phyloP scores from a whole-genome alignment of 2,113 vertebrate species.

The Abramis brama region DNA sequence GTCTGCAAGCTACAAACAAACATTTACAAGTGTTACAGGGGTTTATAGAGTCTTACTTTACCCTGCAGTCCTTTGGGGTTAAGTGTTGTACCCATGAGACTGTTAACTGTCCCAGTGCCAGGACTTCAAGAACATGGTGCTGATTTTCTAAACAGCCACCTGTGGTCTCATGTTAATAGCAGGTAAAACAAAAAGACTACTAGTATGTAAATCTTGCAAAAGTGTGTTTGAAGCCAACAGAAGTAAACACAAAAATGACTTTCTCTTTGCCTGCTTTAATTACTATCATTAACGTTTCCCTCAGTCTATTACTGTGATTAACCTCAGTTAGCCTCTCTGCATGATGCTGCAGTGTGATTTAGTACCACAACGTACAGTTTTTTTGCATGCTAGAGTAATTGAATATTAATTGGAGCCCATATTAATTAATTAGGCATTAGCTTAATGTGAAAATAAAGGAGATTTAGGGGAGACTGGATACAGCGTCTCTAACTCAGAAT shows the following conservation, averaged over 20 bases:
- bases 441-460: constrained; percentile 66
- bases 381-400: constrained; percentile 60
- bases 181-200: neutral
- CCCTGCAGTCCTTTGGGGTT: neutral
- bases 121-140: neutral
- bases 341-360: constrained; percentile 63
- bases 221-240: constrained; percentile 51
- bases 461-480: constrained; percentile 32
- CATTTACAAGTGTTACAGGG: neutral
- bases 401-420: constrained; percentile 70
- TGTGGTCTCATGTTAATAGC: neutral
- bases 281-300: constrained; percentile 69
- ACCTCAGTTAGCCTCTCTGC: constrained; percentile 73
- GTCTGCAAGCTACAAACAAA: neutral
- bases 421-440: constrained; percentile 75
- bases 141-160: neutral
- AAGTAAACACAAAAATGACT: constrained; percentile 23
- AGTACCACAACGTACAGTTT: constrained; percentile 43
- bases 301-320: constrained; percentile 74
- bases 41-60: neutral
- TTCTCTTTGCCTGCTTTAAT: constrained; percentile 66
- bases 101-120: neutral
- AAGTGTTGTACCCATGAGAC: neutral
- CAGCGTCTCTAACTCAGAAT: neutral
- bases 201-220: constrained; percentile 1